Evolutionary conservation across 1,140 invertebrate genomes (phyloP).

Genomic region (Melitaea cinxia): DNA sequence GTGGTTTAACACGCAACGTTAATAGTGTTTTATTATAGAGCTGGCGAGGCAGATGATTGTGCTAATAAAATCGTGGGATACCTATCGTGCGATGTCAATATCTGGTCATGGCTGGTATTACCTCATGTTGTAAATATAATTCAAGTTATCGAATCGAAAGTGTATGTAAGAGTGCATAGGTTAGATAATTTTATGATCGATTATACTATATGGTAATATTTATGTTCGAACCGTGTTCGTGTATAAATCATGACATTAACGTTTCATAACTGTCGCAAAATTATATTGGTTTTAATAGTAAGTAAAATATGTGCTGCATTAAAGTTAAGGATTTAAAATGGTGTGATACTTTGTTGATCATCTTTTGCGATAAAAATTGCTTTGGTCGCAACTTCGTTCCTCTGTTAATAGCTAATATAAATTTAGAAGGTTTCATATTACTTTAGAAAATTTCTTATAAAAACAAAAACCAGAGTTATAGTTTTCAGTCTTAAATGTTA

Average conservation of each 20-base stretch:
- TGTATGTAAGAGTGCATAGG: background rate
- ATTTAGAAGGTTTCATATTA: too few relatives aligned
- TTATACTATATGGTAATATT: background rate
- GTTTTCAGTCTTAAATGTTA: too few relatives aligned
- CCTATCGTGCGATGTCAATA: slow-evolving; percentile 22
- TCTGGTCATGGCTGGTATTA: slow-evolving; percentile 4
- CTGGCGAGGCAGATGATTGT: slow-evolving; percentile 13
- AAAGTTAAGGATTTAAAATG: too few relatives aligned
- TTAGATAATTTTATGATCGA: background rate
- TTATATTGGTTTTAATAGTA: too few relatives aligned
- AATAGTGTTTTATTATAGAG: slow-evolving; percentile 25
- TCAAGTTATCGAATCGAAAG: slow-evolving; percentile 4
- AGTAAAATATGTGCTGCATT: too few relatives aligned
- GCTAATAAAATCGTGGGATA: slow-evolving; percentile 32
- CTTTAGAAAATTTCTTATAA: too few relatives aligned
- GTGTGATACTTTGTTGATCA: too few relatives aligned
- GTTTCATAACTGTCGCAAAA: background rate
- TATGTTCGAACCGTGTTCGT: background rate
- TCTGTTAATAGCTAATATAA: too few relatives aligned
- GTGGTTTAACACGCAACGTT: slow-evolving; percentile 22
- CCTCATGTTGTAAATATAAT: slow-evolving; percentile 12
- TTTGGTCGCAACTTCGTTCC: too few relatives aligned
- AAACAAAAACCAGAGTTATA: too few relatives aligned
- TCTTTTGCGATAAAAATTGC: too few relatives aligned
- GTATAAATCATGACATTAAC: background rate